A percentile compares a stretch with the other conserved stretches of the same genome.
These are phyloP conservation scores for Cavia aperea DNA, from an alignment of 2,113 vertebrate genomes.

Conservation along the genomic window DNA sequence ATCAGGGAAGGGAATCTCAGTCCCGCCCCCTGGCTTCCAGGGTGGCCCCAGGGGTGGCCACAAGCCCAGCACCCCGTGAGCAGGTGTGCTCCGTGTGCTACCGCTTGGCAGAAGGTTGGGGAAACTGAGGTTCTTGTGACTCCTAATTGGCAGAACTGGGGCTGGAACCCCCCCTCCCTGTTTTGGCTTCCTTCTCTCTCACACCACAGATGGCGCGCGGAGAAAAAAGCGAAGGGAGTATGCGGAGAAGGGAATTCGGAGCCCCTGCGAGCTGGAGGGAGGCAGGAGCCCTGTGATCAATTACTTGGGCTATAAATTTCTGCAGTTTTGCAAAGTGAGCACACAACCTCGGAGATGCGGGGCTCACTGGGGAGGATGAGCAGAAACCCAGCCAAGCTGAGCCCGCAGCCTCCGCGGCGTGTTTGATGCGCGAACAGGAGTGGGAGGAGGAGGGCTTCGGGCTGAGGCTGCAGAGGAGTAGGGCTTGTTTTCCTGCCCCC, in stretches of 20 bases:
- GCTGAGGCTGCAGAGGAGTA: not conserved
- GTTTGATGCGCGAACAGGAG: not conserved
- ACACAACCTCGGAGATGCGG: constrained; percentile 31
- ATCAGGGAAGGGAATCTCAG: not conserved
- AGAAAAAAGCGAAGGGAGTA: constrained; percentile 45
- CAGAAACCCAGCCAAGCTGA: not conserved
- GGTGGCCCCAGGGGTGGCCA: not conserved
- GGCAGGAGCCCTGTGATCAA: constrained; percentile 57
- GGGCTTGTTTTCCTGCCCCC: not conserved
- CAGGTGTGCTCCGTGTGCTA: not conserved
- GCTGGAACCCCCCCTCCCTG: constrained; percentile 36
- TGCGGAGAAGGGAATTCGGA: constrained; percentile 55
- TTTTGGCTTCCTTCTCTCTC: constrained; percentile 59
- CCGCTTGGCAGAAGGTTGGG: not conserved
- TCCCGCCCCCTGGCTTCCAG: not conserved
- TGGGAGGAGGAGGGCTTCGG: fast-evolving
- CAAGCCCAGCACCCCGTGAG: not conserved
- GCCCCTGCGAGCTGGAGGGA: constrained; percentile 47
- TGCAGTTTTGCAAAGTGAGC: constrained; percentile 68
- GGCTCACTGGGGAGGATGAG: not conserved
- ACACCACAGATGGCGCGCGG: constrained; percentile 69
- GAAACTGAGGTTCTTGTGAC: constrained; percentile 68
- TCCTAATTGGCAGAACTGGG: constrained; percentile 52
- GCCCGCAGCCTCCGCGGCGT: not conserved
- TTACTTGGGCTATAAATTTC: constrained; percentile 69